Evolutionary conservation across 2,113 vertebrate genomes (phyloP), one percentile per base, ranked within the genome.

Genomic region (Mobula birostris): DNA sequence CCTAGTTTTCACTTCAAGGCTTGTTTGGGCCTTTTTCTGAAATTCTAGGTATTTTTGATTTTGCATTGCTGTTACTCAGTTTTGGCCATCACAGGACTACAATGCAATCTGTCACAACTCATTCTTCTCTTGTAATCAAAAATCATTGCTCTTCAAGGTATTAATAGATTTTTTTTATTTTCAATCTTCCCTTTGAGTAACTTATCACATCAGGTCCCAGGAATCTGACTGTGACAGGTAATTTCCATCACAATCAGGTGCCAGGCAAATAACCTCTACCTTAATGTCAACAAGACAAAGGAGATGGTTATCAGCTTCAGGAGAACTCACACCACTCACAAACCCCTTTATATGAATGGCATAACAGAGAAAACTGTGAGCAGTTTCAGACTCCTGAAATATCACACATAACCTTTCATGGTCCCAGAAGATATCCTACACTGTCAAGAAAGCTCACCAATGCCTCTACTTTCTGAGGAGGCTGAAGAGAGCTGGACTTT

Each of bases 161-260:
- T 36, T 72, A 92, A 93, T 56, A 76, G 91, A 15, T 93, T 56
- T 72, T 74, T 48, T 93, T 27, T 56, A 27, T 36, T 74, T 21
- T 70, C 27, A 40, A 93, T 93, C 70, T 56, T 56, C 91, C 32
- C 91, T 74, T 74, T 93, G 56, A 76, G 91, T 93, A 56, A 72
- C 19, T 29, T 76, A 56, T 48, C 56, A 40, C 24, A 56, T 74
- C 70, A 74, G n/a, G 21, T 70, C 36, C 68, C 90, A 72, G 24
- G 32, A 92, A 72, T 92, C 68, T 72, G 63, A 2, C 90, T 11
- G 17, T 92, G 90, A 92, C 68, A 40, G 68, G 70, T 76, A 74
- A 93, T 93, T 87, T 93, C 91, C 70, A 93, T 93, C 36, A 76
- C 70, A 93, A 93, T 93, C 91, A 93, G 48, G 48, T 48, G 48